Evolutionary conservation across 37 sponge, comb jelly and placozoan genomes (phyloP), one percentile per base, ranked within the genome.

Genomic region (Agelas oroides): DNA sequence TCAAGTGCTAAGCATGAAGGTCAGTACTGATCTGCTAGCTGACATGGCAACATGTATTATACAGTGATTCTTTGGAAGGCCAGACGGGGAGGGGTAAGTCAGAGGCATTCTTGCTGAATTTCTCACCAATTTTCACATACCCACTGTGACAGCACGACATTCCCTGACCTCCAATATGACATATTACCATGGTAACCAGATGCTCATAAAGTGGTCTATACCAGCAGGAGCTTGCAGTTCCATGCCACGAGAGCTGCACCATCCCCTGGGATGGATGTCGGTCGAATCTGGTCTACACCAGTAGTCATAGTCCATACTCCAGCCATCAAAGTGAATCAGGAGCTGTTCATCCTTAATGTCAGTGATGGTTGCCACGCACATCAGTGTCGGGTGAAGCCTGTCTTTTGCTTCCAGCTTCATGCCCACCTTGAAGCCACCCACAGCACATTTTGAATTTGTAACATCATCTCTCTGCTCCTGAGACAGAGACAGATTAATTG

Each of bases 261-360:
- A 94, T 39, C 84, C 85, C 25, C 52, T 36, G 8, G 95, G 95
- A 41, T 94, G 95, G 34, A 94, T 87, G 71, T 90, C 88, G n/a
- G 76, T 46, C 27, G 83, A 84, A 31, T 65, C 69, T 2, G 81
- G 78, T 18, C 65, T 40, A 60, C 93, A 92, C 88, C 87, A 87
- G 80, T 92, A 95, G 91, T 95, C 91, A 59, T 92, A 90, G 11
- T 73, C 25, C 6, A 71, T 32, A 1, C 37, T 19, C 96, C 93
- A 95, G 8, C 96, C 88, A 78, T 95, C 96, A 76, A 95, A 95
- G n/a, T 89, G 91, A 33, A 95, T 95, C 75, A 87, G 65, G 25
- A 95, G 60, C 57, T 84, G 24, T 0, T 73, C 78, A 36, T 84
- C 71, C 54, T 75, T 77, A 24, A 95, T 78, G 36, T 68, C 70